These are phyloP conservation scores for Tyrophagus putrescentiae DNA, from an alignment of 1,140 invertebrate genomes.

Conservation along the genomic window DNA sequence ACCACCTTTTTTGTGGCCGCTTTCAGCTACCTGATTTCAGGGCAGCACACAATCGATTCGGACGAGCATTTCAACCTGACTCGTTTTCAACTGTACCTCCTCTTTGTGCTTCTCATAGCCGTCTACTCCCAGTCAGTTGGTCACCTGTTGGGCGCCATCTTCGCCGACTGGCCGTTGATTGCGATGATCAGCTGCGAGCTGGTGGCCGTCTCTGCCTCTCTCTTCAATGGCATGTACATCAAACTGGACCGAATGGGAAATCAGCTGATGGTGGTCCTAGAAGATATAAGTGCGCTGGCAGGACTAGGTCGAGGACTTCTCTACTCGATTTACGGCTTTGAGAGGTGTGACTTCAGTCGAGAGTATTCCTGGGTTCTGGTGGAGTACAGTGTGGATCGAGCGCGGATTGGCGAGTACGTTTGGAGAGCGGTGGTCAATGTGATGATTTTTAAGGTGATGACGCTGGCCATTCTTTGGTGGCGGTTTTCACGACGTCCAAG, in stretches of 20 bases:
- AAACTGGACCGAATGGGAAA: not conserved
- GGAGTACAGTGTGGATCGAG: not conserved
- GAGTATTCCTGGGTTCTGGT: not conserved
- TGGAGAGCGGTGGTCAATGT: not conserved
- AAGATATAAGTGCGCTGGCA: not conserved
- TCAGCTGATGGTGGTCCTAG: not conserved
- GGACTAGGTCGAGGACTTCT: not conserved
- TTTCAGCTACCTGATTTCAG: too few species aligned
- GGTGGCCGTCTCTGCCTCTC: too few species aligned
- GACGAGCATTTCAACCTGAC: too few species aligned
- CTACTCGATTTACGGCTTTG: slow-evolving; percentile 1
- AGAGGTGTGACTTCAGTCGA: not conserved
- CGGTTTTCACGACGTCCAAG: too few species aligned
- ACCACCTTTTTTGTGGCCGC: too few species aligned
- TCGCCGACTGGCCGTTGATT: too few species aligned
- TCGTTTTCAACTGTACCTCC: too few species aligned
- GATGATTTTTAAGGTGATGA: not conserved
- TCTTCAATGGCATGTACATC: not conserved
- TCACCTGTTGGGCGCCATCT: too few species aligned
- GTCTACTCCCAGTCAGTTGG: too few species aligned
- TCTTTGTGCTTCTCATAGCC: too few species aligned
- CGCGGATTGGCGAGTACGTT: not conserved
- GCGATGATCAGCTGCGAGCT: too few species aligned
- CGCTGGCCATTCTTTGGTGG: not conserved
- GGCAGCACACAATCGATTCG: too few species aligned